A percentile compares a stretch with the other conserved stretches of the same genome.
These are phyloP conservation scores for Nesoenas mayeri DNA, from an alignment of 2,113 vertebrate species.

Conservation along the genomic window DNA sequence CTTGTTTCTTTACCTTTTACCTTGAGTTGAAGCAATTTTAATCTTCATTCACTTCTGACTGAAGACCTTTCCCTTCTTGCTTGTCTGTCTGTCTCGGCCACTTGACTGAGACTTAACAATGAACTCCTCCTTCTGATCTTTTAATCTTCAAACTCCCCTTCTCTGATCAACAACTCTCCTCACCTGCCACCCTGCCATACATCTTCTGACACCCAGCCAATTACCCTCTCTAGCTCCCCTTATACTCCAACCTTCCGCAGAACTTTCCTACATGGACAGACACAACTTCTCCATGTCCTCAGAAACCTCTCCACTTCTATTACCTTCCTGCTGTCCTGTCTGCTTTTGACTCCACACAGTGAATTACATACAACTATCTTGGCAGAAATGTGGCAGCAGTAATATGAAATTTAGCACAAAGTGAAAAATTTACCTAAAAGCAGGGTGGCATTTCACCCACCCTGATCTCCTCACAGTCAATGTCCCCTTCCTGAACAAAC, in stretches of 20 bases:
- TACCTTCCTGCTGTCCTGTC: neutral
- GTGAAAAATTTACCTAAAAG: neutral
- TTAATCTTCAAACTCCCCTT: neutral
- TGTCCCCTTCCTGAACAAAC: neutral
- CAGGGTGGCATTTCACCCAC: neutral
- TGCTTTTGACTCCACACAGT: neutral
- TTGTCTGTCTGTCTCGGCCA: neutral
- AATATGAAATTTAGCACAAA: neutral
- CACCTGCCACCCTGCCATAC: neutral
- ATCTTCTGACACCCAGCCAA: neutral
- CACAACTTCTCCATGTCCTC: neutral
- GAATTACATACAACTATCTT: neutral
- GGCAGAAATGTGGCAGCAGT: neutral
- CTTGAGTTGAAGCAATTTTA: neutral
- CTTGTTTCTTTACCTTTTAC: neutral
- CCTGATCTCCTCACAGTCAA: neutral
- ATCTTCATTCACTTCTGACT: neutral
- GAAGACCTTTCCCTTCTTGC: neutral
- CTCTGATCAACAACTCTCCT: neutral
- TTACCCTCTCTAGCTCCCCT: neutral
- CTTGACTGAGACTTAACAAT: neutral
- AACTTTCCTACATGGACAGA: neutral
- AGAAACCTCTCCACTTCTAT: neutral
- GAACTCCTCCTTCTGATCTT: constrained; percentile 19
- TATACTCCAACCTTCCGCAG: neutral